These are phyloP conservation scores for Tachystola acroxantha DNA, from an alignment of 2,888 invertebrate species.

Conservation along the genomic window DNA sequence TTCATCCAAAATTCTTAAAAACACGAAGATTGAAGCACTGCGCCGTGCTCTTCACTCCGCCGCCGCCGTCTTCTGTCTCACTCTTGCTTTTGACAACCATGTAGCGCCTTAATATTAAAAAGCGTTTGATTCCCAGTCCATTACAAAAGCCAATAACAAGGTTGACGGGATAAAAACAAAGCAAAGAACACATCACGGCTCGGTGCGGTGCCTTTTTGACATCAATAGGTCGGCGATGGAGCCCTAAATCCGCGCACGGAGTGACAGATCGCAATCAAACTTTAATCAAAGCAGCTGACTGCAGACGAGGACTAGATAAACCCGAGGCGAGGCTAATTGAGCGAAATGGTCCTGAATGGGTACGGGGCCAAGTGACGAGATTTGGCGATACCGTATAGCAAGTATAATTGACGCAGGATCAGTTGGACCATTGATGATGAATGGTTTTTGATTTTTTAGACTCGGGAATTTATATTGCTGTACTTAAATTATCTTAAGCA, in stretches of 20 bases:
- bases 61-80: too few species aligned
- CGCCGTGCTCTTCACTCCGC: too few species aligned
- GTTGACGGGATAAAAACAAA: conserved; percentile 9
- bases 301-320: conserved; percentile 52
- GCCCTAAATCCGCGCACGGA: conserved; percentile 40
- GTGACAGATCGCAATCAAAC: conserved; percentile 69
- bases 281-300: conserved; percentile 69
- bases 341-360: conserved; percentile 43
- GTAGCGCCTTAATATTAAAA: too few species aligned
- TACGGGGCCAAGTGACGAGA: conserved; percentile 2
- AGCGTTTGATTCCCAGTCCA: background rate
- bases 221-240: conserved; percentile 38
- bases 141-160: background rate
- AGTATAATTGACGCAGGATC: too few species aligned
- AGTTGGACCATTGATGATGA: too few species aligned
- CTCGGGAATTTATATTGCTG: too few species aligned
- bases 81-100: too few species aligned
- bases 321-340: conserved; percentile 61
- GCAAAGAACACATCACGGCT: conserved; percentile 16
- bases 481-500: too few species aligned
- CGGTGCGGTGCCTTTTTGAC: conserved; percentile 29
- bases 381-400: too few species aligned
- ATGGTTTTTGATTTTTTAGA: too few species aligned
- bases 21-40: too few species aligned
- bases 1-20: too few species aligned